Evolutionary conservation across 2,113 vertebrate species (phyloP), one percentile per base, ranked within the genome.

Genomic region (Cromileptes altivelis): DNA sequence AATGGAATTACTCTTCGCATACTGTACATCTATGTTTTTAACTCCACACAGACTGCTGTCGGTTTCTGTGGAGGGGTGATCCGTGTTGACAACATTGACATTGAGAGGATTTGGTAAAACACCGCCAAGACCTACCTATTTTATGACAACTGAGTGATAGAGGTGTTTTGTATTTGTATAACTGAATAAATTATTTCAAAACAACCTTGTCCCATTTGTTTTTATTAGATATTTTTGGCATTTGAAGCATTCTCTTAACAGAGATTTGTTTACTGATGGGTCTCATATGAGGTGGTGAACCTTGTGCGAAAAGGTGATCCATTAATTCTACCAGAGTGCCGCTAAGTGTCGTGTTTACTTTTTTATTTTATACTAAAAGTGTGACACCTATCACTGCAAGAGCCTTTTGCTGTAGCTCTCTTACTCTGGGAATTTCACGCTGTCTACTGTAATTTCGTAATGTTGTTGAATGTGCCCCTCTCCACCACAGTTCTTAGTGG

Each of bases 131-230:
- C 76, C 74, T 77, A 81, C 81, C 76, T 93, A 92, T 94, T 94
- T 93, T 93, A 90, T 88, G 87, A 92, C 85, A 85, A 89, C n/a
- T 81, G 71, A 85, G 76, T 78, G 85, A 90, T 73, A 86, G 88
- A 84, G 84, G 83, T 84, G 90, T 90, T 93, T 93, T 94, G 89
- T 93, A 93, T 93, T 93, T 93, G 91, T 92, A 89, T 89, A 89
- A 91, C 82, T 87, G 68, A 94, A 94, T 94, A 94, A 94, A 94
- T 94, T 94, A 94, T 94, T 94, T 93, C 82, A 1, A 87, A 91
- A 89, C 80, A 58, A 45, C 25, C 73, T 53, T 73, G 30, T 80
- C 2, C 3, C 19, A 23, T 84, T 76, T 52, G 52, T 64, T 71
- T 73, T 68, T 33, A 55, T 53, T 8, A 6, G 9, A 27, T 27